These are phyloP conservation scores for Eupithecia tripunctaria DNA, from an alignment of 2,888 invertebrate genomes.

Conservation along the genomic window DNA sequence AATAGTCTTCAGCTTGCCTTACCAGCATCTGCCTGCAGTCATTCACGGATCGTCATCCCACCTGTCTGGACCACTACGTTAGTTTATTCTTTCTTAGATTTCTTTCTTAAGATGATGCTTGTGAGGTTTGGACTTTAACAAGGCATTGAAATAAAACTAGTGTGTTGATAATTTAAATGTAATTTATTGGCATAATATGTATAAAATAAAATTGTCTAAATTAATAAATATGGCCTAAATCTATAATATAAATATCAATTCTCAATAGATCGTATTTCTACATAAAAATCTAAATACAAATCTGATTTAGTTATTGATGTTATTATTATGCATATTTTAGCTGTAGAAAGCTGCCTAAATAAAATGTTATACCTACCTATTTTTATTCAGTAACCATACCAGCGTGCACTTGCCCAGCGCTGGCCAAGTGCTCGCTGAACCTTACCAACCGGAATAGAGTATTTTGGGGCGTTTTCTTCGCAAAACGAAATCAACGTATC, in stretches of 20 bases:
- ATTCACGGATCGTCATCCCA: too few species aligned
- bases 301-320: neutral
- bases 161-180: neutral
- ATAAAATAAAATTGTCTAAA: slow-evolving; percentile 32
- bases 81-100: too few species aligned
- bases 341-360: neutral
- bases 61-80: too few species aligned
- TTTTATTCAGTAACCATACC: neutral
- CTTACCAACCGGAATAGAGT: too few species aligned
- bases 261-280: slow-evolving; percentile 1
- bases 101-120: neutral
- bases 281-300: slow-evolving; percentile 14
- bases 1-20: too few species aligned
- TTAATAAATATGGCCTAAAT: slow-evolving; percentile 33
- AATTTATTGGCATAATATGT: slow-evolving; percentile 38
- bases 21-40: too few species aligned
- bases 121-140: neutral
- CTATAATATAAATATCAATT: slow-evolving; percentile 29
- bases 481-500: neutral
- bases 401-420: too few species aligned
- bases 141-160: neutral
- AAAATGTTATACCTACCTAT: neutral
- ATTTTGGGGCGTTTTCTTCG: neutral
- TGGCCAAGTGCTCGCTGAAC: too few species aligned
- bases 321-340: neutral